phyloP scores from a whole-genome alignment of 2,888 invertebrate species.

The Eledone cirrhosa region DNA sequence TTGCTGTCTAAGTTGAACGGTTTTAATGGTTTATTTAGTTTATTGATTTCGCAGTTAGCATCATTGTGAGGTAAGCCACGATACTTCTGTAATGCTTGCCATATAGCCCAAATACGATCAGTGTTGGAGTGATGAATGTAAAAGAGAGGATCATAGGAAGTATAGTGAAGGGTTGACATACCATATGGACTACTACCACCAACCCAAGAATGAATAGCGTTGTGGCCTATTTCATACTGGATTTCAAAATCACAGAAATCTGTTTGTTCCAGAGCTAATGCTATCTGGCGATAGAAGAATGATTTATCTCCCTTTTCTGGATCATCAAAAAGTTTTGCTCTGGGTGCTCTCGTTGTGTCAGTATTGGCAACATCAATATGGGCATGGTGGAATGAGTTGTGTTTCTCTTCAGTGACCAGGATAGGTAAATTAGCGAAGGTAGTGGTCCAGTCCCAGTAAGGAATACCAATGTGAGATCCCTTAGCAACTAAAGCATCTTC shows the following conservation, averaged over 20 bases:
- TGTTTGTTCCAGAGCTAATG: slow-evolving; percentile 30
- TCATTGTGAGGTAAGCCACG: slow-evolving; percentile 35
- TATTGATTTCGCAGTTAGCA: slow-evolving; percentile 33
- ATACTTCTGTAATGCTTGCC: slow-evolving; percentile 37
- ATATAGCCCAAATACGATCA: slow-evolving; percentile 32
- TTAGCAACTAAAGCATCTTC: slow-evolving; percentile 27
- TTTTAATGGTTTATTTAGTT: slow-evolving; percentile 30
- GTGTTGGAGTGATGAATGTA: slow-evolving; percentile 33
- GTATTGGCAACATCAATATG: slow-evolving; percentile 25
- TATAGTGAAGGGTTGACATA: slow-evolving; percentile 33
- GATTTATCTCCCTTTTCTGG: slow-evolving; percentile 29
- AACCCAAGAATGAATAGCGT: slow-evolving; percentile 31
- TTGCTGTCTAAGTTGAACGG: slow-evolving; percentile 35
- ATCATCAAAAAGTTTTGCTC: slow-evolving; percentile 28
- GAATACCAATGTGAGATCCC: slow-evolving; percentile 27
- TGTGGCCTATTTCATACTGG: slow-evolving; percentile 30
- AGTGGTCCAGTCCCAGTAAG: slow-evolving; percentile 33
- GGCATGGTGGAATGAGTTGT: slow-evolving; percentile 29
- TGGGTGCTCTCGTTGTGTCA: slow-evolving; percentile 24
- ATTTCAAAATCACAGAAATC: slow-evolving; percentile 32
- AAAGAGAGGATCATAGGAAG: slow-evolving; percentile 32
- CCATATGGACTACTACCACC: slow-evolving; percentile 27
- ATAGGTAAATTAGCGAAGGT: slow-evolving; percentile 20
- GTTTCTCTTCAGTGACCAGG: slow-evolving; percentile 29
- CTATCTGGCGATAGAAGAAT: slow-evolving; percentile 32